Percentiles rank a stretch among this genome's conserved stretches.
Evolutionary conservation across 2,113 vertebrate genomes (phyloP).

Genomic region (Rhinolophus ferrumequinum): DNA sequence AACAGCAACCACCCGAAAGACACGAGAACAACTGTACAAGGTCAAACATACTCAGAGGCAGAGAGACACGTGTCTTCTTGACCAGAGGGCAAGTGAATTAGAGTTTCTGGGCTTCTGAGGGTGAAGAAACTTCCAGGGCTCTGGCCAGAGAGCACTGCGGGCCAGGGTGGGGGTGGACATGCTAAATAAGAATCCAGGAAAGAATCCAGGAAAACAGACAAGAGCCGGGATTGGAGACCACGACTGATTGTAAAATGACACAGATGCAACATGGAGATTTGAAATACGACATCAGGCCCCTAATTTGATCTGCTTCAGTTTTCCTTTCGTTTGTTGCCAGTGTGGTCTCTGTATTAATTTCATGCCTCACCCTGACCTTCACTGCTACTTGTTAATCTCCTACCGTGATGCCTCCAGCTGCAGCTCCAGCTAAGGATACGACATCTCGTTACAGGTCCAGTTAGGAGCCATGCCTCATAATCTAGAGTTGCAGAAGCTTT

Average conservation of each 20-base stretch:
- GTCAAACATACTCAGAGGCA: background rate
- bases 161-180: no score
- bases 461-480: background rate
- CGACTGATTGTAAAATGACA: no score
- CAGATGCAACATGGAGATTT: no score
- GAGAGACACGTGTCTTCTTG: background rate
- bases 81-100: background rate
- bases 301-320: background rate
- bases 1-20: background rate
- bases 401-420: rapidly evolving
- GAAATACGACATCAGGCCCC: no score
- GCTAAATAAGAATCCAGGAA: no score
- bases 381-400: background rate
- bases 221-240: no score
- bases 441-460: background rate
- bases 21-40: background rate
- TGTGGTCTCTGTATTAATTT: no score
- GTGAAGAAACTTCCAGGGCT: no score
- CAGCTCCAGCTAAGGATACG: background rate
- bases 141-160: no score
- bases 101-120: rapidly evolving
- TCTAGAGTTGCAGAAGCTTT: background rate
- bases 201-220: no score
- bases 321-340: background rate
- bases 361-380: background rate